phyloP scores from a whole-genome alignment of 2,113 vertebrate genomes.

The Bettongia penicillata region DNA sequence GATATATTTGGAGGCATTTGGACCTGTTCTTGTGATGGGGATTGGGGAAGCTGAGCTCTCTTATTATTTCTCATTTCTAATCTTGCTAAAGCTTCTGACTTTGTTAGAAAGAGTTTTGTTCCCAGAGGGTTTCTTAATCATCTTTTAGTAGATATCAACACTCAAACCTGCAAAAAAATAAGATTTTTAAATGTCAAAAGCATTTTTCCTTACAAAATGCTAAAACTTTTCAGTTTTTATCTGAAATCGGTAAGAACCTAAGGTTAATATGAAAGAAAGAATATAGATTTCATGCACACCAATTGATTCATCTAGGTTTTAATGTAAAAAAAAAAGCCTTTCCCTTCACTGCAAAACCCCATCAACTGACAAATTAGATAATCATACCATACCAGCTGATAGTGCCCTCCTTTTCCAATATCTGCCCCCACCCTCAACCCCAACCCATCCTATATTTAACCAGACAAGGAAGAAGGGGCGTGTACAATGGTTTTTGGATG shows the following conservation, averaged over 20 bases:
- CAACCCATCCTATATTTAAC: background rate
- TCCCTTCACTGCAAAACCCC: background rate
- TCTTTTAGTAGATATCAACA: background rate
- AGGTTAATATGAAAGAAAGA: background rate
- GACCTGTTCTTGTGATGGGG: background rate
- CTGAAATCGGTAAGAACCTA: background rate
- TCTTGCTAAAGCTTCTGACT: background rate
- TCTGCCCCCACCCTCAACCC: background rate
- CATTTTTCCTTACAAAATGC: background rate
- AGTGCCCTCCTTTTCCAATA: background rate
- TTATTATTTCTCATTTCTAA: background rate
- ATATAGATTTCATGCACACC: background rate
- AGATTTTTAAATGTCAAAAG: background rate
- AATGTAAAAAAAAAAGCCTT: background rate
- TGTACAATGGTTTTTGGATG: background rate
- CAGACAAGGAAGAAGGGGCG: background rate
- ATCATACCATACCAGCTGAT: background rate
- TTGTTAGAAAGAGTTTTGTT: background rate
- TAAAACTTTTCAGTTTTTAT: background rate
- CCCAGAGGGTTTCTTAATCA: background rate
- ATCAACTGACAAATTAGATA: background rate
- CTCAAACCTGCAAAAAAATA: background rate
- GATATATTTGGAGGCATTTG: background rate
- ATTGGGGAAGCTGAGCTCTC: background rate
- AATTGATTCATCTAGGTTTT: background rate